These are phyloP conservation scores for Sitta carolinensis DNA, from an alignment of 2,797 vertebrate genomes.

Conservation along the genomic window DNA sequence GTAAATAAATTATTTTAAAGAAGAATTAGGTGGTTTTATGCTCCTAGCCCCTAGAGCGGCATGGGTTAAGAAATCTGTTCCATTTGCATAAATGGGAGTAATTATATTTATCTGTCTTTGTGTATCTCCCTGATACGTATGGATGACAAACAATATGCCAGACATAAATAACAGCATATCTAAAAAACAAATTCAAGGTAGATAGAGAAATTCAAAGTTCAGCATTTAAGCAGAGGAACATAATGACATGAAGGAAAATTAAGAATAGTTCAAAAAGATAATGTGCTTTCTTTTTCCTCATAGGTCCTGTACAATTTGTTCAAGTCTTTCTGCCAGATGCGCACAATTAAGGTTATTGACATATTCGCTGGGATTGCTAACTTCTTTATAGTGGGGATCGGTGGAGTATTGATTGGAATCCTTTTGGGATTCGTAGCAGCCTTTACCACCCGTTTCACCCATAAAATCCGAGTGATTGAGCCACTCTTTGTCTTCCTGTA, in stretches of 20 bases:
- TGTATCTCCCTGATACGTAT: background rate
- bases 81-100: background rate
- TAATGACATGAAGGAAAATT: background rate
- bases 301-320: constrained; percentile 98
- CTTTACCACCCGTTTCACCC: constrained; percentile 95
- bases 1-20: background rate
- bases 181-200: background rate
- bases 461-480: constrained; percentile 92
- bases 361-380: constrained; percentile 89
- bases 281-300: constrained; percentile 28
- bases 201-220: background rate
- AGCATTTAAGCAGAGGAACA: background rate
- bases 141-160: background rate
- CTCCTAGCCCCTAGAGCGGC: background rate
- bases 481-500: constrained; percentile 97
- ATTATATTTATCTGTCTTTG: background rate
- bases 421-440: constrained; percentile 93
- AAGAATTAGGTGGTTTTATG: background rate
- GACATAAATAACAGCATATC: background rate
- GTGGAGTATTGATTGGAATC: constrained; percentile 89
- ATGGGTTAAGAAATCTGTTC: background rate
- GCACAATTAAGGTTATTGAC: constrained; percentile 86
- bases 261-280: background rate
- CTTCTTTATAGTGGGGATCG: constrained; percentile 91
- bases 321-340: constrained; percentile 91